Conservation (phyloP, 2,888 invertebrate species). For the Diabrotica balteata region DNA sequence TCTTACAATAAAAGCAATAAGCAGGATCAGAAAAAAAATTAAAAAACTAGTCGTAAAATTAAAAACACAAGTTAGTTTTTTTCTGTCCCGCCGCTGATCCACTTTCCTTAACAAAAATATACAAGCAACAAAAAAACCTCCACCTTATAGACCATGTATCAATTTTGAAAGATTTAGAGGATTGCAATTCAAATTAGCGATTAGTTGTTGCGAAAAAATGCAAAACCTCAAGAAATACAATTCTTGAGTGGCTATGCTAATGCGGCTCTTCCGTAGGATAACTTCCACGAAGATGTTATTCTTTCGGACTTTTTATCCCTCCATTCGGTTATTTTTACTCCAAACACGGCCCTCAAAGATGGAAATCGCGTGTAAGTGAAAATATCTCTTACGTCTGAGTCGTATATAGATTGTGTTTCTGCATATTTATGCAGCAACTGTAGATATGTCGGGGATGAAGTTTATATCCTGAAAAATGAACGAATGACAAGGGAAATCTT, state of each 20-base stretch:
- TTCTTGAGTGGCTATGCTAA: constrained; percentile 46
- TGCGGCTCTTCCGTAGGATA: constrained; percentile 36
- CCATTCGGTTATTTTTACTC: constrained; percentile 32
- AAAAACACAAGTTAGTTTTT: no score
- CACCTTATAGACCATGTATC: constrained; percentile 49
- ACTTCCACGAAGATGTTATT: constrained; percentile 30
- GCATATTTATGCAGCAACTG: no score
- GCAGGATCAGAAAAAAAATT: no score
- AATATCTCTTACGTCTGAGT: constrained; percentile 12
- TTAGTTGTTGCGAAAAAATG: constrained; percentile 50
- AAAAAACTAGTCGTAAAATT: no score
- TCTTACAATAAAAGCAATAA: neutral
- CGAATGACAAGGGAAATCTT: no score
- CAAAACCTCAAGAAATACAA: constrained; percentile 48
- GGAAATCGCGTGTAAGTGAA: constrained; percentile 25
- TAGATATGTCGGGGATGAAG: no score
- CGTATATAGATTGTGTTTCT: no score
- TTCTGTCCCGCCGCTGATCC: neutral
- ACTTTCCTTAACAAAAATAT: constrained; percentile 1
- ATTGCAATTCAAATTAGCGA: constrained; percentile 58
- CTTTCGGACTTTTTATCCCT: constrained; percentile 26
- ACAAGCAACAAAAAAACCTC: constrained; percentile 14
- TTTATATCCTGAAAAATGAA: no score
- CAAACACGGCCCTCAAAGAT: constrained; percentile 27
- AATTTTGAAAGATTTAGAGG: constrained; percentile 58